These are phyloP conservation scores for Marcusenius ussheri DNA, from an alignment of 2,113 vertebrate genomes.

Conservation along the genomic window DNA sequence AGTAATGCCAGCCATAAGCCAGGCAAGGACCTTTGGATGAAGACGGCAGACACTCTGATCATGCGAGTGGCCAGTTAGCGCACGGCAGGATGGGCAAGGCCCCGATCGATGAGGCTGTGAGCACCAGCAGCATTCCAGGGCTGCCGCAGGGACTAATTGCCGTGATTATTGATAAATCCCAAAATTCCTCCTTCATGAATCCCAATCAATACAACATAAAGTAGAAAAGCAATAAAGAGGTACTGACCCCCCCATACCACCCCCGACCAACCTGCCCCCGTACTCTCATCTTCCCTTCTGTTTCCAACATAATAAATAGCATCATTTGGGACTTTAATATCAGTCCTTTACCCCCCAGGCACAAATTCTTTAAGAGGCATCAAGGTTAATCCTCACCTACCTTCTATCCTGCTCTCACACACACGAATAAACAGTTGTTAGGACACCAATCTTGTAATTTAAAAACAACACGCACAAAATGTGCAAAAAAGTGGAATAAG, in stretches of 20 bases:
- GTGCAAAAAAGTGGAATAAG: not conserved
- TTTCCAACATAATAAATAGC: slow-evolving; percentile 69
- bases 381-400: slow-evolving; percentile 55
- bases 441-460: slow-evolving; percentile 21
- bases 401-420: slow-evolving; percentile 30
- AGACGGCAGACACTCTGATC: not conserved
- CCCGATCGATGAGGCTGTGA: slow-evolving; percentile 38
- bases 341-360: slow-evolving; percentile 59
- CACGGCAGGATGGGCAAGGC: not conserved
- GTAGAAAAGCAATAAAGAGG: slow-evolving; percentile 75
- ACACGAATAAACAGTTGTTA: slow-evolving; percentile 28
- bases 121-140: slow-evolving; percentile 23
- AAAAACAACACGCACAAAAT: slow-evolving; percentile 21
- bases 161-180: slow-evolving; percentile 81
- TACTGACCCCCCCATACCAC: slow-evolving; percentile 40
- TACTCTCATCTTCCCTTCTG: slow-evolving; percentile 23
- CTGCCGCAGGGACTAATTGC: slow-evolving; percentile 70
- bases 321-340: slow-evolving; percentile 75
- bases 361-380: slow-evolving; percentile 62
- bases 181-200: slow-evolving; percentile 56
- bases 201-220: slow-evolving; percentile 72
- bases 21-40: not conserved
- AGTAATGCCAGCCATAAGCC: not conserved
- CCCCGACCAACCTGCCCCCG: slow-evolving; percentile 1
- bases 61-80: not conserved